These are phyloP conservation scores for Tenthredo mesomela DNA, from an alignment of 2,888 invertebrate species.

Conservation along the genomic window DNA sequence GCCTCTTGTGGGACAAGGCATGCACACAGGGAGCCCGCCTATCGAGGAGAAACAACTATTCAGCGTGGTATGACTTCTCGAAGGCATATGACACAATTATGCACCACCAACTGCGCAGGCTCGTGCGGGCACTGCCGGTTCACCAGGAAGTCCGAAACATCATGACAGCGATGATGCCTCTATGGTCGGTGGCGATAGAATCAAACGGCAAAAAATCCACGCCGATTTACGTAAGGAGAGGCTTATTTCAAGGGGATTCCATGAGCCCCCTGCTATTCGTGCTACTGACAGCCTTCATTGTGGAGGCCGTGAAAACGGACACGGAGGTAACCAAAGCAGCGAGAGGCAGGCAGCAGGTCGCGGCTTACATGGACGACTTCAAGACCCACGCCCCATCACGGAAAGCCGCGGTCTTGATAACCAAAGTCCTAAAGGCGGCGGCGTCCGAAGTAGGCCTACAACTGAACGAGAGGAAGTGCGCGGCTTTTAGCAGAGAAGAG, in stretches of 20 bases:
- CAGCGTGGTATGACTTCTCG: constrained; percentile 55
- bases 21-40: constrained; percentile 54
- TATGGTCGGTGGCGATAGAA: constrained; percentile 32
- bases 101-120: not conserved
- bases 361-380: constrained; percentile 59
- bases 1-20: constrained; percentile 58
- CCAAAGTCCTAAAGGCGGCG: constrained; percentile 30
- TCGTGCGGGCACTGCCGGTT: not conserved
- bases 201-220: not conserved
- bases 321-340: not conserved
- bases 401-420: constrained; percentile 30
- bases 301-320: constrained; percentile 17
- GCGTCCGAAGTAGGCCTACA: constrained; percentile 6
- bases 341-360: constrained; percentile 17
- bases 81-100: not conserved
- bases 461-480: constrained; percentile 12
- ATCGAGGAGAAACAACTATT: constrained; percentile 53
- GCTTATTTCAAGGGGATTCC: constrained; percentile 52
- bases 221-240: not conserved
- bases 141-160: not conserved
- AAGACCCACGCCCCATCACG: constrained; percentile 44
- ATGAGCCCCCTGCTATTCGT: constrained; percentile 57
- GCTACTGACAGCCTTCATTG: constrained; percentile 55
- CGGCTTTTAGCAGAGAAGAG: not conserved
- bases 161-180: not conserved